These are phyloP conservation scores for Leptura quadrifasciata DNA, from an alignment of 2,888 invertebrate species.

Conservation along the genomic window DNA sequence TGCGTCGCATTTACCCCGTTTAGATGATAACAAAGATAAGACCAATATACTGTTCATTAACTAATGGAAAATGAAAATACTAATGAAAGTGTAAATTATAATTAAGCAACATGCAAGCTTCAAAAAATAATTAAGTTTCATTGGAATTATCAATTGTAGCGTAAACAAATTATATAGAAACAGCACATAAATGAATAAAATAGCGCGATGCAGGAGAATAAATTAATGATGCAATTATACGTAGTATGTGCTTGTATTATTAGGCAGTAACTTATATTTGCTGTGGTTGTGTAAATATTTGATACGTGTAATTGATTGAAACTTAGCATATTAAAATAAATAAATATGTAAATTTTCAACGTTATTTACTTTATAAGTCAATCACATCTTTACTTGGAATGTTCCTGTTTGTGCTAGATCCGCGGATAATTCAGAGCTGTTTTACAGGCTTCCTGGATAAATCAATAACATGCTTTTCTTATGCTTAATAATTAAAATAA, in stretches of 20 bases:
- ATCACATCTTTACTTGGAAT: background rate
- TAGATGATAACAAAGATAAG: slow-evolving; percentile 1
- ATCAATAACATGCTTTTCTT: no score
- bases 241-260: background rate
- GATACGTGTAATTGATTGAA: background rate
- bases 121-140: slow-evolving; percentile 22
- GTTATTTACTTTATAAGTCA: background rate
- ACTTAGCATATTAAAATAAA: background rate
- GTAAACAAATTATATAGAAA: slow-evolving; percentile 4
- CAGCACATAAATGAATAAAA: background rate
- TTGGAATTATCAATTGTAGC: slow-evolving; percentile 5
- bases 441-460: no score
- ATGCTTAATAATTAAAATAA: no score
- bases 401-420: background rate
- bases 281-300: background rate
- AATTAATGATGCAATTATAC: background rate
- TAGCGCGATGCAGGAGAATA: background rate
- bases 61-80: slow-evolving; percentile 27
- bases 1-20: background rate
- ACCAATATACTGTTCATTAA: slow-evolving; percentile 19
- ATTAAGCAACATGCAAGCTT: slow-evolving; percentile 10
- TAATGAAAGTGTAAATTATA: slow-evolving; percentile 27
- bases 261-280: background rate
- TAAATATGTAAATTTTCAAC: background rate
- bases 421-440: background rate